Base-by-base conservation (phyloP, 2,888 invertebrate species). In the Xestia rhomboidea region DNA sequence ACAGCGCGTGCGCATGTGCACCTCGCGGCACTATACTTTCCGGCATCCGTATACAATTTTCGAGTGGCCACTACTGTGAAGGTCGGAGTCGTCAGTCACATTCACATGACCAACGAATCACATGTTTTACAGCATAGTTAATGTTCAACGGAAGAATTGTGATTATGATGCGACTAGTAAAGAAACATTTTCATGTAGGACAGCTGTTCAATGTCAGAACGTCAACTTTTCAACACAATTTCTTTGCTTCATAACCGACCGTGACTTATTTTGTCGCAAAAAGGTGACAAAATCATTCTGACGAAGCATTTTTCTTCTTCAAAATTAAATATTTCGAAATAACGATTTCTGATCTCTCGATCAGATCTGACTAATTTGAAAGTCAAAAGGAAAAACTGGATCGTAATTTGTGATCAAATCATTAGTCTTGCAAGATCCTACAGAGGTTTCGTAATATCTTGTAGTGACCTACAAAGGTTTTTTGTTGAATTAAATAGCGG, bases 381-480 rank as follows among this genome's bases (percentile, higher is more conserved):
- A 80, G 73, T 49, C n/a, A 30, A 15, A 62, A 73, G 54, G 68
- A 68, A 72, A 54, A 68, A 57, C 49, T 77, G 30, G n/a, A 57
- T 44, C 49, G 44, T 49, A 10, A 41, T 57, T 27, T 72, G 49
- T 62, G 75, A 73, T 54, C 70, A 38, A 68, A 60, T 73, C 18
- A 67, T 81, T 71, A 64, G 68, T 80, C 27, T 81, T 68, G 82
- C 68, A 68, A 66, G 60, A 85, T 67, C 41, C 51, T 71, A 46
- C 66, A 60, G 51, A 75, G 73, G 57, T 54, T 68, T 68, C 34
- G 68, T 68, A 64, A 73, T 60, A 79, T 77, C 76, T 87, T 66
- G 46, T 68, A 44, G 13, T 85, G 85, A 85, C 77, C 77, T 85
- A 79, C 77, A 74, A 60, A 77, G 49, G n/a, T 62, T 78, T 78